These are phyloP conservation scores for Leucopsar rothschildi DNA, from an alignment of 2,113 vertebrate species.

Conservation along the genomic window DNA sequence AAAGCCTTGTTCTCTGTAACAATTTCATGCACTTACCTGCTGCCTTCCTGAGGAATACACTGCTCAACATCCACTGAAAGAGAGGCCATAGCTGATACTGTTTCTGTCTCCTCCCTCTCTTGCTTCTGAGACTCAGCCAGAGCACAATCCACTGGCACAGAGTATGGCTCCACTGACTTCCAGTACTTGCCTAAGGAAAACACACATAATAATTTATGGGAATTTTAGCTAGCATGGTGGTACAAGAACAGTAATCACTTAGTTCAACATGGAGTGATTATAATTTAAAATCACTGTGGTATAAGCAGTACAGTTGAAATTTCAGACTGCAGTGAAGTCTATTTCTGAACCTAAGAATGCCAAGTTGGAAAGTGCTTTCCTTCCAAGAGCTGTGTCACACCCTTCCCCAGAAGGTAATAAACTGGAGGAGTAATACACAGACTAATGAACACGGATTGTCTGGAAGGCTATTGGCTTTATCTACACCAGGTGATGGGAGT, in stretches of 20 bases:
- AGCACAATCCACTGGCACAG: conserved; percentile 67
- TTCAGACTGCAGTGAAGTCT: conserved; percentile 56
- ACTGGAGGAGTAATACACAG: conserved; percentile 31
- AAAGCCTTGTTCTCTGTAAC: background rate
- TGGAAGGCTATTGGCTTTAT: conserved; percentile 36
- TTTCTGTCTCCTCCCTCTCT: conserved; percentile 78
- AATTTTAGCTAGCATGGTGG: conserved; percentile 58
- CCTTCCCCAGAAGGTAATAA: conserved; percentile 66
- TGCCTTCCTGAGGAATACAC: conserved; percentile 62
- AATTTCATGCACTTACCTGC: conserved; percentile 67
- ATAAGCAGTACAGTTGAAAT: conserved; percentile 52
- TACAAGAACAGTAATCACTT: conserved; percentile 46
- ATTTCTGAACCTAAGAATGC: conserved; percentile 51
- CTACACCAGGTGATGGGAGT: background rate
- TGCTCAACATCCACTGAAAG: conserved; percentile 78
- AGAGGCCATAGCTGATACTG: conserved; percentile 75
- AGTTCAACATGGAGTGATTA: conserved; percentile 50
- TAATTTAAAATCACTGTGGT: conserved; percentile 57
- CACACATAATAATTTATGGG: conserved; percentile 55
- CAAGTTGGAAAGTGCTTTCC: conserved; percentile 64
- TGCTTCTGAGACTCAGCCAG: conserved; percentile 72
- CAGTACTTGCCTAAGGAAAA: conserved; percentile 80
- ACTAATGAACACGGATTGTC: conserved; percentile 37
- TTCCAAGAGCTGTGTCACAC: conserved; percentile 54
- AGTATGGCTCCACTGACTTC: conserved; percentile 74